Evolutionary conservation across 2,888 invertebrate genomes (phyloP), one percentile per base, ranked within the genome.

Genomic region (Napeogenes inachia): DNA sequence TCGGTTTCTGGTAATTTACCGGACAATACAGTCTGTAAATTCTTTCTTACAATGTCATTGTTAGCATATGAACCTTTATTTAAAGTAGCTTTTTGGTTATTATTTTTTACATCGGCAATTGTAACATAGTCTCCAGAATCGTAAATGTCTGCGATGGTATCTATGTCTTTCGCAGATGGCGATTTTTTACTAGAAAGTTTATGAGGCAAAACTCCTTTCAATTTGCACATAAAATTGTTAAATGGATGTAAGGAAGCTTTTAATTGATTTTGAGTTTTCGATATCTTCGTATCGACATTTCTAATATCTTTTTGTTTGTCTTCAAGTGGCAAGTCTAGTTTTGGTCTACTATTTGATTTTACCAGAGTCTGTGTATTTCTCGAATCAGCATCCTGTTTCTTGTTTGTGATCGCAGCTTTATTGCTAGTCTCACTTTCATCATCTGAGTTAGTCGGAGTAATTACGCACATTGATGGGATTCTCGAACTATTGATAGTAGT

Each of bases 381-480:
- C 66, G 70, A 80, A 42, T 50, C 46, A 56, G 59, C 65, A 54
- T 73, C 75, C 65, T 72, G 72, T 72, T 76, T 79, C 69, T 76
- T 80, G 38, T 70, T 69, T 21, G 68, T 70, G 45, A 82, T 82
- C 13, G 76, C 73, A 54, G 79, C 82, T 75, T 84, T 88, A 62
- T 74, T 77, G 71, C 83, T 84, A 46, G 74, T 78, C 78, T 92
- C 91, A 69, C 93, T 94, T 80, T 97, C 97, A 75, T 97, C 97
- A 72, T 97, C 97, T 68, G 96, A 97, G 66, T 95, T 95, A 0
- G 94, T 94, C 4, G 97, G 97, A 13, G 97, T 97, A 57, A 97
- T 96, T 3, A 96, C 96, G 82, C 97, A 97, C 94, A 97, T 95
- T 4, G 97, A 97, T 1, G 97, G 97, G 76, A 97, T 97, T 71